Evolutionary conservation across 2,797 vertebrate species (phyloP).

Genomic region (Trachurus trachurus): DNA sequence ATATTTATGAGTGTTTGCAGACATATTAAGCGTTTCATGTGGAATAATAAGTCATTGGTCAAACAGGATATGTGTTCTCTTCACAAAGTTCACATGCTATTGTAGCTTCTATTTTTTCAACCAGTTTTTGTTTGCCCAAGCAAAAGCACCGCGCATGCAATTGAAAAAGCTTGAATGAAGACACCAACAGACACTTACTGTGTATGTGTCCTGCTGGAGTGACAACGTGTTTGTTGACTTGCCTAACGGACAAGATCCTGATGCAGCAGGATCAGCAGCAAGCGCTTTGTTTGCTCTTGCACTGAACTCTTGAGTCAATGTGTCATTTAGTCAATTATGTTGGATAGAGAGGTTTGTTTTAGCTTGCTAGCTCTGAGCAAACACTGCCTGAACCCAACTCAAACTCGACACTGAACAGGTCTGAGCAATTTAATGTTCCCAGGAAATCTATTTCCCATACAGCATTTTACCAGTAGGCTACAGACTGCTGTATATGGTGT

Average conservation of each 20-base stretch:
- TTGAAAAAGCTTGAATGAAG: constrained; percentile 33
- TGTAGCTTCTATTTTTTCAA: constrained; percentile 28
- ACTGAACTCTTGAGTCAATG: constrained; percentile 79
- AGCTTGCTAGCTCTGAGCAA: constrained; percentile 78
- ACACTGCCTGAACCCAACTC: constrained; percentile 72
- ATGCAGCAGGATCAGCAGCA: constrained; percentile 87
- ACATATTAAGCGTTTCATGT: constrained; percentile 8
- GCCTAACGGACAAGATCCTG: constrained; percentile 88
- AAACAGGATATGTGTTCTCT: constrained; percentile 57
- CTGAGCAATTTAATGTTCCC: constrained; percentile 30
- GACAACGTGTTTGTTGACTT: constrained; percentile 83
- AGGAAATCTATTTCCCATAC: constrained; percentile 35
- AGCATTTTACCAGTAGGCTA: not conserved
- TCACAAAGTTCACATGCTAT: constrained; percentile 38
- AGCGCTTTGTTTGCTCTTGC: constrained; percentile 84
- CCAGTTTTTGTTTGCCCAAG: constrained; percentile 62
- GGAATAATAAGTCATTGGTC: constrained; percentile 24
- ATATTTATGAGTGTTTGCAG: constrained; percentile 2
- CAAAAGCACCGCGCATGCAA: constrained; percentile 13
- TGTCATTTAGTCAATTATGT: constrained; percentile 67
- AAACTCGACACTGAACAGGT: constrained; percentile 49
- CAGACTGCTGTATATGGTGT: not conserved
- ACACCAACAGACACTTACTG: constrained; percentile 35
- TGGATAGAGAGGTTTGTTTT: constrained; percentile 76
- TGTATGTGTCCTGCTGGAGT: constrained; percentile 66